Percentiles rank a stretch among this genome's conserved stretches.
Evolutionary conservation across 2,797 vertebrate genomes (phyloP).

Genomic region (Nyctibius grandis): DNA sequence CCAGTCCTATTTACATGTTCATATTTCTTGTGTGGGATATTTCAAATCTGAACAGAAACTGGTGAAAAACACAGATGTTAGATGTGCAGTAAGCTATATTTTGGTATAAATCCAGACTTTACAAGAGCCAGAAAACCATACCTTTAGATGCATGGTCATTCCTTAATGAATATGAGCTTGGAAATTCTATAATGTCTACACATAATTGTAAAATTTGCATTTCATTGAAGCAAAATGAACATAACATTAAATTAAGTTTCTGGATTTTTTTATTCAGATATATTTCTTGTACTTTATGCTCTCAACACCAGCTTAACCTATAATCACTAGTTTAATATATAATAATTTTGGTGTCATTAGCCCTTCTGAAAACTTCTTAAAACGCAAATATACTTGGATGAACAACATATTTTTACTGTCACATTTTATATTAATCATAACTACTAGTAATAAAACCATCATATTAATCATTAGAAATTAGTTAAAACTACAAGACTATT

Average conservation of each 20-base stretch:
- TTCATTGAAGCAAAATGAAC: background rate
- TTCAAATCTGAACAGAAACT: background rate
- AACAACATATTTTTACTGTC: background rate
- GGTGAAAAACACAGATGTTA: background rate
- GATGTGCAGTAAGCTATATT: background rate
- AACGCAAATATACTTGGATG: background rate
- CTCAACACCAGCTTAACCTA: background rate
- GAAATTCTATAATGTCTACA: background rate
- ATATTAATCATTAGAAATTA: background rate
- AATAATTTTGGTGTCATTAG: background rate
- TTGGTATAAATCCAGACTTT: background rate
- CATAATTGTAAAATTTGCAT: background rate
- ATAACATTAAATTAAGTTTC: background rate
- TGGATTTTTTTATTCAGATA: background rate
- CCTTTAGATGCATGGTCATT: background rate
- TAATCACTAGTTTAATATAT: background rate
- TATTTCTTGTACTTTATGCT: background rate
- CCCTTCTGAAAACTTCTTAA: background rate
- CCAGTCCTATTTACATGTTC: background rate
- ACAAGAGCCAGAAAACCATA: background rate
- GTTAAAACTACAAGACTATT: background rate
- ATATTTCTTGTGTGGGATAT: background rate
- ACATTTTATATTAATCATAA: background rate
- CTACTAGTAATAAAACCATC: background rate
- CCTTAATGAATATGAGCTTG: background rate